A percentile compares a stretch with the other conserved stretches of the same genome.
These are phyloP conservation scores for Lasioglossum lativentre DNA, from an alignment of 2,888 invertebrate species.

Conservation along the genomic window DNA sequence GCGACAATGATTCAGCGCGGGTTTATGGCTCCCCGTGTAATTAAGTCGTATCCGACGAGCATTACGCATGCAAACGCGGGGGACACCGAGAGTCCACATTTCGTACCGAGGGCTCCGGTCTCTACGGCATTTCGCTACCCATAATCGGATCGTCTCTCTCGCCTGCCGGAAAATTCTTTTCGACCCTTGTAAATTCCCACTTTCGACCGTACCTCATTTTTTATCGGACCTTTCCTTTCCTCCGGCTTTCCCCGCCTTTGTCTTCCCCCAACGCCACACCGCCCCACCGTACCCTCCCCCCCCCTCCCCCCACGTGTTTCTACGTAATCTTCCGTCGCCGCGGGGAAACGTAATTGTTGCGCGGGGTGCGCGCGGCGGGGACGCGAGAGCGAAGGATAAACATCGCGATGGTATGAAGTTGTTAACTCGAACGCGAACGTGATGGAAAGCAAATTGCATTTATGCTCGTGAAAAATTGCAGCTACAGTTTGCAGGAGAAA, in stretches of 20 bases:
- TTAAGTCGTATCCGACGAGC: conserved; percentile 72
- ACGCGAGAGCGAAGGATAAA: conserved; percentile 25
- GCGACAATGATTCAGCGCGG: conserved; percentile 78
- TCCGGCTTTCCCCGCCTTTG: not conserved
- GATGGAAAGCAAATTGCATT: conserved; percentile 46
- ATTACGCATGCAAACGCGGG: conserved; percentile 65
- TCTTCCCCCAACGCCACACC: too few species aligned
- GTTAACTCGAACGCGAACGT: conserved; percentile 46
- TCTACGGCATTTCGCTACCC: conserved; percentile 16
- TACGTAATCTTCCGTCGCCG: conserved; percentile 1
- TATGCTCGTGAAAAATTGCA: conserved; percentile 31
- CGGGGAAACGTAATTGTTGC: conserved; percentile 36
- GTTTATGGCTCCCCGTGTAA: conserved; percentile 76
- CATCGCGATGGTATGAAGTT: conserved; percentile 34
- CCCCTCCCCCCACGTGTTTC: not conserved
- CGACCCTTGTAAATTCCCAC: conserved; percentile 11
- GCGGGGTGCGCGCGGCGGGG: not conserved
- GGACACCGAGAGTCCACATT: conserved; percentile 23
- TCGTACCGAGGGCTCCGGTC: conserved; percentile 13
- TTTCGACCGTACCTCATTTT: conserved; percentile 14
- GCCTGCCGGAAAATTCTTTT: conserved; percentile 7
- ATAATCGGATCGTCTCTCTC: conserved; percentile 49
- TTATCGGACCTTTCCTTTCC: not conserved
- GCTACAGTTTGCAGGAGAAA: not conserved
- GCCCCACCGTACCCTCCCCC: not conserved